Conservation (phyloP, 2,113 vertebrate genomes). For the Ibidorhyncha struthersii region DNA sequence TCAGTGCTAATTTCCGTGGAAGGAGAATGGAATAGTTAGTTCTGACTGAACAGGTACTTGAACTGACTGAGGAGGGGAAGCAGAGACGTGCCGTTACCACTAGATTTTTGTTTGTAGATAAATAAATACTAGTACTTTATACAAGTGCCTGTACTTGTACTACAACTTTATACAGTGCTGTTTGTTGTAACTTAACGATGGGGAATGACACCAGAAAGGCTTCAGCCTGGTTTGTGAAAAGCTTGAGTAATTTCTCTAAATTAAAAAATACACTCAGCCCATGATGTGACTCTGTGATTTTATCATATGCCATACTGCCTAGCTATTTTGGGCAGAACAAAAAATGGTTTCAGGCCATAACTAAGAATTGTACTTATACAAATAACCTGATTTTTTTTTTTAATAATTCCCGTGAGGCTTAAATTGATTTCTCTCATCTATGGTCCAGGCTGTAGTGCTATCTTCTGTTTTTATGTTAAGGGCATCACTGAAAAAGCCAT, state of each 20-base stretch:
- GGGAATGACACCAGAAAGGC: background rate
- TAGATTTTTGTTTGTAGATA: background rate
- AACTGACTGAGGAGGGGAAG: background rate
- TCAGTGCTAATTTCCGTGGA: background rate
- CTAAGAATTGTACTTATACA: background rate
- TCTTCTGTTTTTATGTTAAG: background rate
- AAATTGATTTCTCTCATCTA: background rate
- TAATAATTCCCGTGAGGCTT: background rate
- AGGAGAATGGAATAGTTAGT: background rate
- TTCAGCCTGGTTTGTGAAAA: background rate
- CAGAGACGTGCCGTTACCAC: background rate
- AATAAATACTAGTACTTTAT: background rate
- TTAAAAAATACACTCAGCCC: background rate
- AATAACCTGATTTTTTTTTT: background rate
- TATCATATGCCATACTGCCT: background rate
- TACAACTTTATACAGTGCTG: background rate
- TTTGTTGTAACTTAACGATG: background rate
- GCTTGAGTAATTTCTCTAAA: background rate
- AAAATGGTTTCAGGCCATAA: background rate
- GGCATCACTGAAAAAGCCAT: background rate
- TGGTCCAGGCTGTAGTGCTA: background rate
- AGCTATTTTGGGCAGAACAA: background rate
- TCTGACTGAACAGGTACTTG: background rate
- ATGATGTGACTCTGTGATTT: background rate
- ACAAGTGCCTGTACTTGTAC: background rate